Evolutionary conservation across 2,113 vertebrate genomes (phyloP).

Genomic region (Amphiprion ocellaris): DNA sequence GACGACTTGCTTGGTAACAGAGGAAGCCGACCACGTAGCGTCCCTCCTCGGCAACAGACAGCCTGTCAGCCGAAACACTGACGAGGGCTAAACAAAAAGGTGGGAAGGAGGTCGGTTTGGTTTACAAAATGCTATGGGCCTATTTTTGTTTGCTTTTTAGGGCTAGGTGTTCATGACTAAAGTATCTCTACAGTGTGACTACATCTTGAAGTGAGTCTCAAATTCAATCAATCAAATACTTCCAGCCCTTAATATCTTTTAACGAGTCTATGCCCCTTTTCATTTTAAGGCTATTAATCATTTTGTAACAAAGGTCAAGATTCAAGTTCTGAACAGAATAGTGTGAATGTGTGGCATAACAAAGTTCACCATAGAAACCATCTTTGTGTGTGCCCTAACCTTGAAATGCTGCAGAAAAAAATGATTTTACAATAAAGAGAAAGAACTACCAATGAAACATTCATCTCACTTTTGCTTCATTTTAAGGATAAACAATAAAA

Average conservation of each 20-base stretch:
- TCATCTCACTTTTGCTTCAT: too few relatives aligned
- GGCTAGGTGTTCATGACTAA: neutral
- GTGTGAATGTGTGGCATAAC: neutral
- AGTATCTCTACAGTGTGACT: neutral
- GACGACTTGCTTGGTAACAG: conserved; percentile 21
- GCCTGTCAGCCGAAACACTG: neutral
- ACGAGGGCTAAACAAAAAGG: conserved; percentile 3
- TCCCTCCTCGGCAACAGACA: conserved; percentile 12
- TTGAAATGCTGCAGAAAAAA: conserved; percentile 7
- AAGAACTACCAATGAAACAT: too few relatives aligned
- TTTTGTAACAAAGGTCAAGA: neutral
- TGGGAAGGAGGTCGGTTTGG: too few relatives aligned
- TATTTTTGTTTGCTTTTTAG: neutral
- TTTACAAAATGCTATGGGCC: too few relatives aligned
- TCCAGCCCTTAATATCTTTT: conserved; percentile 18
- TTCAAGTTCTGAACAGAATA: neutral
- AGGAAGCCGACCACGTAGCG: conserved; percentile 13
- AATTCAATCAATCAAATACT: conserved; percentile 15
- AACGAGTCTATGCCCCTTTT: conserved; percentile 34
- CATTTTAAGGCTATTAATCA: conserved; percentile 6
- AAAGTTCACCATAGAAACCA: neutral
- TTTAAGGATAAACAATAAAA: too few relatives aligned
- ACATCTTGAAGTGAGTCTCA: conserved; percentile 12
- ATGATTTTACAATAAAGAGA: too few relatives aligned
- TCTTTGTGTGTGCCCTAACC: neutral